phyloP scores from a whole-genome alignment of 2,797 vertebrate genomes.

The Hephaestus fuliginosus region DNA sequence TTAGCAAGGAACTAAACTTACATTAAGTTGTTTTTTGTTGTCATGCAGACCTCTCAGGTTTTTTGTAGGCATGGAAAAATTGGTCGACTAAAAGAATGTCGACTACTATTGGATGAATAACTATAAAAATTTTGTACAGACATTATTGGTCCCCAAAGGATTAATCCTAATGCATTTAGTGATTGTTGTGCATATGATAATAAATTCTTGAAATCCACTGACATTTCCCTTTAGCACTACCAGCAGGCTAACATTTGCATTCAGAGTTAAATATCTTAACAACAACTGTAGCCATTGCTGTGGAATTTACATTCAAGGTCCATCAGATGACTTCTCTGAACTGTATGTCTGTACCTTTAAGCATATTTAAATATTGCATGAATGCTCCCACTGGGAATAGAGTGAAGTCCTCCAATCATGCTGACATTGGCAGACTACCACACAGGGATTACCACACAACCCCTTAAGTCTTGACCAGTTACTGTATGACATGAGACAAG shows the following conservation, averaged over 20 bases:
- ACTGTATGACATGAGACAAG: constrained; percentile 16
- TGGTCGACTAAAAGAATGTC: not conserved
- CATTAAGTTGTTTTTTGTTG: constrained; percentile 27
- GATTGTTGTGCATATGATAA: not conserved
- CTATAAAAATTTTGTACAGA: not conserved
- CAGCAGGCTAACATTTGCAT: not conserved
- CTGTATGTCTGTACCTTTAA: too few species aligned
- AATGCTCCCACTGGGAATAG: not conserved
- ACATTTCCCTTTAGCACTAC: not conserved
- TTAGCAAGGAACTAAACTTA: constrained; percentile 56
- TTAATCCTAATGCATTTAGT: not conserved
- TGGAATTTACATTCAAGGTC: not conserved
- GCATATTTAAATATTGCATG: not conserved
- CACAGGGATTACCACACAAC: not conserved
- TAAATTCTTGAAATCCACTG: too few species aligned
- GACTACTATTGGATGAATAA: not conserved
- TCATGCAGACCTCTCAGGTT: constrained; percentile 6
- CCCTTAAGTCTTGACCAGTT: constrained; percentile 7
- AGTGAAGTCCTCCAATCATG: not conserved
- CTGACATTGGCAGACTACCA: not conserved
- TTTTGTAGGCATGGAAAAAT: not conserved
- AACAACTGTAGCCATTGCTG: not conserved
- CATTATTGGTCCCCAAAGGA: not conserved
- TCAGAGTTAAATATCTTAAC: not conserved
- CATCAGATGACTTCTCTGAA: not conserved